Evolutionary conservation across 2,113 vertebrate species (phyloP).

Genomic region (Hepsetus odoe): DNA sequence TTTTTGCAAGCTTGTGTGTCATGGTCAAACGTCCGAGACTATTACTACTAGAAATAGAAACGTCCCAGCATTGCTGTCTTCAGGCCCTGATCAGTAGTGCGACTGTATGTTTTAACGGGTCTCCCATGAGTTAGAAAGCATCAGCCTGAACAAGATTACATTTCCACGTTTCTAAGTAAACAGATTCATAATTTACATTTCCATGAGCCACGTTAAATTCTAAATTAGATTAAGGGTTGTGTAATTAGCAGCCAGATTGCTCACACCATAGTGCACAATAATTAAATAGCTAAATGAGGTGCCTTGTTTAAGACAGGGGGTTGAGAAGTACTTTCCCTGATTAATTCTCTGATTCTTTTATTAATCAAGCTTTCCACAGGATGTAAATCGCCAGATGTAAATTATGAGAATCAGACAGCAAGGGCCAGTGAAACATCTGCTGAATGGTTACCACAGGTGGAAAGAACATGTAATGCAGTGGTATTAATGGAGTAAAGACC

Average conservation of each 20-base stretch:
- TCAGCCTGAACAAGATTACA: constrained; percentile 18
- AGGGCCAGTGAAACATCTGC: constrained; percentile 18
- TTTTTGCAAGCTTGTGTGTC: constrained; percentile 28
- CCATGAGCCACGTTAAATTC: constrained; percentile 11
- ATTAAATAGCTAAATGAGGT: constrained; percentile 44
- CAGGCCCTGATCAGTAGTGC: not conserved
- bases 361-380: constrained; percentile 31
- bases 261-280: constrained; percentile 32
- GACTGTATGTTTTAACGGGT: constrained; percentile 4
- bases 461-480: no score
- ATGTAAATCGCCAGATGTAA: constrained; percentile 16
- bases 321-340: constrained; percentile 36
- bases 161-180: constrained; percentile 5
- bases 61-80: not conserved
- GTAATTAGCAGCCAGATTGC: constrained; percentile 38
- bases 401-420: not conserved
- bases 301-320: constrained; percentile 32
- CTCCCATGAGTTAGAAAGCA: constrained; percentile 5
- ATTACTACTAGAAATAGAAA: not conserved
- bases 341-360: constrained; percentile 30
- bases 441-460: not conserved
- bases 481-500: no score
- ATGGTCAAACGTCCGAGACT: not conserved
- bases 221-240: constrained; percentile 31
- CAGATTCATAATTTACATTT: constrained; percentile 19